Evolutionary conservation across 2,113 vertebrate genomes (phyloP), one percentile per base, ranked within the genome.

Genomic region (Phyllostomus discolor): DNA sequence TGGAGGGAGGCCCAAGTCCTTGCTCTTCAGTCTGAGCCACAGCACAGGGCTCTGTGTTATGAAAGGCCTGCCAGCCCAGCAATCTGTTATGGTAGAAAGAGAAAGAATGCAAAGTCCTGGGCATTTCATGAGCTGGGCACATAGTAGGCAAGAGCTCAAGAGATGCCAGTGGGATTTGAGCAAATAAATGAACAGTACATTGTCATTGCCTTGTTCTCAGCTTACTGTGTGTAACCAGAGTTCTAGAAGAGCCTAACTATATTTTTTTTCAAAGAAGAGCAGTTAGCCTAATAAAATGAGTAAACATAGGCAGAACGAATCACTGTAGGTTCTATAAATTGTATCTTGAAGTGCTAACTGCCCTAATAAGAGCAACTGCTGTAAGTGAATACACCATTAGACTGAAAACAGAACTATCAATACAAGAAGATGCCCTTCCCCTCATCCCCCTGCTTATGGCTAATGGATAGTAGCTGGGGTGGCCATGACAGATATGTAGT

Each of bases 241-340:
- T 92, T n/a, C 26, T 92, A 75, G 73, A 93, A 59, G 5, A 72
- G 79, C 26, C 38, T 64, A 94, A 48, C 38, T 28, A 20, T 80
- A 73, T 91, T 12, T 84, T 86, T 84, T 69, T 95, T 59, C 82
- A 69, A 83, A 96, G 84, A 93, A 69, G n/a, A 96, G 28, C 76
- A 87, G 81, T 97, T 92, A 92, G 62, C 73, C 78, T 97, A 96
- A 94, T 97, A 85, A 96, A 97, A 96, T 96, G 96, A 97, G 90
- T 93, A 96, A 97, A 93, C 75, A 89, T 75, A 31, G 92, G 69
- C 52, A 80, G 62, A 85, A 91, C 33, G 43, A 83, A 89, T 97
- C 94, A 87, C 64, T 62, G 88, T 83, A 67, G 48, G 35, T 92
- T 92, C 92, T 91, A 75, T 90, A 92, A 96, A 96, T 95, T 62